Evolutionary conservation across 2,888 invertebrate genomes (phyloP).

Genomic region (Camptogramma bilineatum): DNA sequence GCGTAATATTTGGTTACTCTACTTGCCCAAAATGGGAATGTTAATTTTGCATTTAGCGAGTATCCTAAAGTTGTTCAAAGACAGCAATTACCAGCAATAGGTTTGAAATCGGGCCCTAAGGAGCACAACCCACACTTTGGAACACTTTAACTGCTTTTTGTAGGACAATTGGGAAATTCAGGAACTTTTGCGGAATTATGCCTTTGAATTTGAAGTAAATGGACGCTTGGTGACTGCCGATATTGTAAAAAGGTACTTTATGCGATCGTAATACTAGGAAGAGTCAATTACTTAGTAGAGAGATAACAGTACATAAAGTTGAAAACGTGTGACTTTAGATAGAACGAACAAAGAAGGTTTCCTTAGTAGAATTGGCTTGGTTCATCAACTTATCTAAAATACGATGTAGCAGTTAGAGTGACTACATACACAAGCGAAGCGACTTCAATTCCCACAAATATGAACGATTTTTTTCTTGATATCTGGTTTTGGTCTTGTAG

Average conservation of each 20-base stretch:
- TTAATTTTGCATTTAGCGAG: conserved; percentile 27
- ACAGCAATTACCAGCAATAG: conserved; percentile 35
- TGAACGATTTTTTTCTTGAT: no score
- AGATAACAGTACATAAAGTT: no score
- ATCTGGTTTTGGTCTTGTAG: no score
- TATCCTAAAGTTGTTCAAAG: conserved; percentile 24
- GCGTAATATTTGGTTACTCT: background rate
- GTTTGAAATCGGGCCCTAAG: conserved; percentile 27
- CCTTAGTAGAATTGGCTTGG: no score
- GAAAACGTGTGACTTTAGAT: no score
- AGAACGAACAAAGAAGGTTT: no score
- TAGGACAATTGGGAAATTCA: conserved; percentile 30
- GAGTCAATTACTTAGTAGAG: no score
- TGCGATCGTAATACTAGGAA: no score
- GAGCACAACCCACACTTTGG: conserved; percentile 24
- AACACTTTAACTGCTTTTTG: conserved; percentile 33
- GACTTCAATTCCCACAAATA: no score
- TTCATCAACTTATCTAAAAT: no score
- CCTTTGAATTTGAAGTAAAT: conserved; percentile 10
- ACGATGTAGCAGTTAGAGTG: no score
- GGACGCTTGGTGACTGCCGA: conserved; percentile 3
- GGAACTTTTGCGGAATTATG: conserved; percentile 22
- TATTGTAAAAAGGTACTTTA: background rate
- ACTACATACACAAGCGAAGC: no score
- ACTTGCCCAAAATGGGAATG: conserved; percentile 2